Evolutionary conservation across 1,140 invertebrate genomes (phyloP), one percentile per base, ranked within the genome.

Genomic region (Temnothorax curvispinosus): DNA sequence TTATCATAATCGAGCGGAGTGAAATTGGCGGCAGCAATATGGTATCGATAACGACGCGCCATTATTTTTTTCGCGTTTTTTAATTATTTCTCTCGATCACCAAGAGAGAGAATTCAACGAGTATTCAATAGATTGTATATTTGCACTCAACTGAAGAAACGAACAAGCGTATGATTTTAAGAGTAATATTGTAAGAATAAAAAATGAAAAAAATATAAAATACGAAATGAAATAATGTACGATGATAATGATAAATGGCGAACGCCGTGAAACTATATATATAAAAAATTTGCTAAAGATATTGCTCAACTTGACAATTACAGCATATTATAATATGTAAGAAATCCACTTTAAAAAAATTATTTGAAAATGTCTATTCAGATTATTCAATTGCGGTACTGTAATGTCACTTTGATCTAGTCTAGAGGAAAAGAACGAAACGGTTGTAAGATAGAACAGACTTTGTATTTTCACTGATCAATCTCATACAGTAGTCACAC

Each of bases 401-500:
- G 5, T 60, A 38, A 8, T 8, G 4, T 6, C 21, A 35, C 21
- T 76, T 56, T 56, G 27, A 27, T 27, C 27, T n/a, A 15, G 3
- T 35, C 18, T 27, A 27, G 38, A 32, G 54, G 9, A 3, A 54
- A 80, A 18, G 5, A 84, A 84, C n/a, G 18, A 74, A 64, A 50
- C 35, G 11, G 13, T 38, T 13, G 21, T 50, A 50, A 71, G 21
- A 78, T 67, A 82, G 72, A 81, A n/a, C 44, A 87, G 80, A 54
- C 32, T 85, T 64, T 89, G 56, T 91, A 89, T 91, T 91, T 89
- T 87, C 60, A 87, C 56, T 47, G 81, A 91, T 84, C 72, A 74
- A 88, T 89, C 60, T 86, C 76, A 69, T 89, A 91, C 89, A 91
- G 89, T 91, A 88, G n/a, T 91, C 91, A 89, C 88, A 89, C 38